These are phyloP conservation scores for Grapholita molesta DNA, from an alignment of 1,140 invertebrate species.

Conservation along the genomic window DNA sequence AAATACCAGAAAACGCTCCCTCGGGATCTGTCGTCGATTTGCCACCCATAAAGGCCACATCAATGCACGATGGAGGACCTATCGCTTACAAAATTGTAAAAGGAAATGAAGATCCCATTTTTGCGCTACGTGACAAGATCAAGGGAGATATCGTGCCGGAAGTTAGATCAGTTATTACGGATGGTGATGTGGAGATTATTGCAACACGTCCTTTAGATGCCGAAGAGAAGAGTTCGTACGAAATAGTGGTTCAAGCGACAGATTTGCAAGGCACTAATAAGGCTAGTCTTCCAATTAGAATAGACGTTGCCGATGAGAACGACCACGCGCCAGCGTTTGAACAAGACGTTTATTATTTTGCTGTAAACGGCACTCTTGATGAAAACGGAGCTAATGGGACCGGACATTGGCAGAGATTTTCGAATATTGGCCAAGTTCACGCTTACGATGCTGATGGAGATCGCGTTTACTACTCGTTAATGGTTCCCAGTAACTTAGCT, in stretches of 20 bases:
- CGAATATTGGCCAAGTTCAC: constrained; percentile 87
- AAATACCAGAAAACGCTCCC: constrained; percentile 87
- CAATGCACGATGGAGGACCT: constrained; percentile 78
- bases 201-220: constrained; percentile 86
- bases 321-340: constrained; percentile 93
- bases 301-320: constrained; percentile 91
- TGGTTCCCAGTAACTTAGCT: constrained; percentile 87
- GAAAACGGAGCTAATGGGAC: constrained; percentile 75
- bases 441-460: constrained; percentile 93
- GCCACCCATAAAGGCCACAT: constrained; percentile 81
- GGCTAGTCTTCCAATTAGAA: constrained; percentile 84
- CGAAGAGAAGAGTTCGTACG: constrained; percentile 84
- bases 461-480: constrained; percentile 89
- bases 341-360: constrained; percentile 87
- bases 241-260: constrained; percentile 85
- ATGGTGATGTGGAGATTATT: constrained; percentile 83
- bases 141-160: constrained; percentile 77
- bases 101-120: constrained; percentile 84
- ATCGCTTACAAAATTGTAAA: constrained; percentile 88
- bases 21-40: constrained; percentile 84
- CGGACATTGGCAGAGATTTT: constrained; percentile 85
- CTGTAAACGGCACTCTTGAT: constrained; percentile 80
- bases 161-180: constrained; percentile 79
- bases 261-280: constrained; percentile 86
- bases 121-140: constrained; percentile 82